These are phyloP conservation scores for Eospalax fontanierii DNA, from an alignment of 2,797 vertebrate species.

Conservation along the genomic window DNA sequence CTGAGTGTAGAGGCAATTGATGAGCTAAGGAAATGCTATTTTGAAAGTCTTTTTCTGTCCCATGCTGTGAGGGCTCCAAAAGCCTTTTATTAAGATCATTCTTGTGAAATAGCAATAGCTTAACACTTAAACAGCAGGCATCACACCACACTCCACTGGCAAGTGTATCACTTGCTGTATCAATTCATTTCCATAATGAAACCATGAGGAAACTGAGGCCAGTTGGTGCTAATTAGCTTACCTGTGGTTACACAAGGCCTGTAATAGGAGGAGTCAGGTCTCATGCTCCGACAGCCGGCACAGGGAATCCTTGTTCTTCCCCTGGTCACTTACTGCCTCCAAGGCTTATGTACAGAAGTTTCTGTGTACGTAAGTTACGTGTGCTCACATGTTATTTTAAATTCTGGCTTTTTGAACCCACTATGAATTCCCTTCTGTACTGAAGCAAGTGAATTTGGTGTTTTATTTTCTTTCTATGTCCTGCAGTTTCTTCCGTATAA, in stretches of 20 bases:
- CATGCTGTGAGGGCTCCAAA: constrained; percentile 38
- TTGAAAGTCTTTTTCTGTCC: constrained; percentile 71
- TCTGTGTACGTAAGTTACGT: neutral
- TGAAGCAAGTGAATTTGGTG: neutral
- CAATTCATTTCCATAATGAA: neutral
- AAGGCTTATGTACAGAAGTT: neutral
- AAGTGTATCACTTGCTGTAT: neutral
- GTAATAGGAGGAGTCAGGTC: neutral
- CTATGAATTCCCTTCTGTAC: neutral
- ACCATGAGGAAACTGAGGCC: constrained; percentile 56
- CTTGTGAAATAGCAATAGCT: constrained; percentile 61
- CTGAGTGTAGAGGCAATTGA: constrained; percentile 6
- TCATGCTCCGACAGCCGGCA: neutral
- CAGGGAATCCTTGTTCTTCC: neutral
- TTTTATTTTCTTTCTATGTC: constrained; percentile 8
- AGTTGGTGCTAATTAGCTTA: neutral
- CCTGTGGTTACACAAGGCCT: neutral
- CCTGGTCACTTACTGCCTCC: neutral
- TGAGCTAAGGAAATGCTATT: constrained; percentile 68
- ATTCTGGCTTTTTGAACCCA: neutral
- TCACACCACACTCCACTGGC: neutral
- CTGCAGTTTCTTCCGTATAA: constrained; percentile 30
- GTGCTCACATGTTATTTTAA: neutral
- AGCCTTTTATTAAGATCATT: constrained; percentile 67
- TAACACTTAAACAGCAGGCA: constrained; percentile 21